These are phyloP conservation scores for Ostrea denselamellosa DNA, from an alignment of 1,140 invertebrate genomes.

Conservation along the genomic window DNA sequence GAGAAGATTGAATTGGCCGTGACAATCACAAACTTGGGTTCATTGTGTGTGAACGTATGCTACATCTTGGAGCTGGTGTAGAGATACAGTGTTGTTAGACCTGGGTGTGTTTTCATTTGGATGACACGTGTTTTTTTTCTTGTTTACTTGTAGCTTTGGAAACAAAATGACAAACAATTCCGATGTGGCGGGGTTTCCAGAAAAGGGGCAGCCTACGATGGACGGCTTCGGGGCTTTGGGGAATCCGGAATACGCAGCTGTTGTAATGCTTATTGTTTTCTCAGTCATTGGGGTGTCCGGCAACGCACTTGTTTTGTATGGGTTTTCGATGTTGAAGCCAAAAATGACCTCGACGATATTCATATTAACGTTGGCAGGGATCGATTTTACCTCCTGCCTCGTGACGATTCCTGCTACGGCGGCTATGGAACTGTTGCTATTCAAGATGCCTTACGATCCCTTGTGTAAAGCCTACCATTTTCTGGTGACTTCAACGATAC, in stretches of 20 bases:
- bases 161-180: slow-evolving; percentile 6
- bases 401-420: slow-evolving; percentile 67
- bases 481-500: slow-evolving; percentile 65
- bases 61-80: too few species aligned
- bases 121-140: neutral
- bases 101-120: too few species aligned
- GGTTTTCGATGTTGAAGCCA: slow-evolving; percentile 66
- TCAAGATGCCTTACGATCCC: slow-evolving; percentile 54
- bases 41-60: neutral
- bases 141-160: neutral
- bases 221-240: neutral
- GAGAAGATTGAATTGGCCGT: too few species aligned
- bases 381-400: slow-evolving; percentile 65
- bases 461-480: slow-evolving; percentile 72
- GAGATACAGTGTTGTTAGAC: neutral
- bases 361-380: slow-evolving; percentile 68
- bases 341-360: slow-evolving; percentile 69
- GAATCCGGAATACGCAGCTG: neutral
- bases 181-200: neutral
- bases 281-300: slow-evolving; percentile 68
- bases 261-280: slow-evolving; percentile 54
- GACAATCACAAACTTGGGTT: too few species aligned
- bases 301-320: slow-evolving; percentile 71
- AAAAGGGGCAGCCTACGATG: neutral
- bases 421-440: slow-evolving; percentile 61